Evolutionary conservation across 1,140 invertebrate genomes (phyloP), one percentile per base, ranked within the genome.

Genomic region (Arctopsyche grandis): DNA sequence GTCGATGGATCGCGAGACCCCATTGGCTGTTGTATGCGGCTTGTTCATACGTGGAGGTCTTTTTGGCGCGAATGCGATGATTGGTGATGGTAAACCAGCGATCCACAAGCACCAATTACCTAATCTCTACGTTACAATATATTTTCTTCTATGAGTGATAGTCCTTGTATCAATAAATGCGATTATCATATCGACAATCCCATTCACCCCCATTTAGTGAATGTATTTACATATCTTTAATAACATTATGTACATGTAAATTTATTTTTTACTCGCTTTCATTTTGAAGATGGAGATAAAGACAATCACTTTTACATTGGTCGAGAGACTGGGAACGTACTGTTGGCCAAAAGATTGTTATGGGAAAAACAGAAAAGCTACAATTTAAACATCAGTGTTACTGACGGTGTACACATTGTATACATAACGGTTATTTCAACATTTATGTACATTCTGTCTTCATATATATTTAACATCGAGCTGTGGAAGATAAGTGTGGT

Each of bases 221-320:
- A n/a, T n/a, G n/a, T n/a, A n/a, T n/a, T n/a, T n/a, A n/a, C n/a
- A n/a, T n/a, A n/a, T n/a, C n/a, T n/a, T n/a, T n/a, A n/a, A n/a
- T n/a, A n/a, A 52, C 12, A 77, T 75, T 16, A 9, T 66, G 9
- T 9, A 66, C 10, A 66, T 9, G 10, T 9, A 66, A n/a, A 52
- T 52, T 52, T 52, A 14, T 52, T 14, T 5, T 52, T 52, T 52
- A 10, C 78, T 80, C 77, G 48, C 71, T 82, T 83, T 81, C 7
- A 38, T 38, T 66, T 26, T 24, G 24, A 84, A 95, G 94, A 89
- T 86, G 96, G 95, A 16, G 94, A 97, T 86, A 89, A 91, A 0
- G 88, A 91, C 22, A 90, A 93, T 83, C 91, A 93, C 81, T 98
- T 98, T 86, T 93, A 93, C 83, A 94, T 97, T 77, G 92, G 93